phyloP scores from a whole-genome alignment of 2,113 vertebrate genomes.

The rabbit (Oryctolagus cuniculus) region DNA sequence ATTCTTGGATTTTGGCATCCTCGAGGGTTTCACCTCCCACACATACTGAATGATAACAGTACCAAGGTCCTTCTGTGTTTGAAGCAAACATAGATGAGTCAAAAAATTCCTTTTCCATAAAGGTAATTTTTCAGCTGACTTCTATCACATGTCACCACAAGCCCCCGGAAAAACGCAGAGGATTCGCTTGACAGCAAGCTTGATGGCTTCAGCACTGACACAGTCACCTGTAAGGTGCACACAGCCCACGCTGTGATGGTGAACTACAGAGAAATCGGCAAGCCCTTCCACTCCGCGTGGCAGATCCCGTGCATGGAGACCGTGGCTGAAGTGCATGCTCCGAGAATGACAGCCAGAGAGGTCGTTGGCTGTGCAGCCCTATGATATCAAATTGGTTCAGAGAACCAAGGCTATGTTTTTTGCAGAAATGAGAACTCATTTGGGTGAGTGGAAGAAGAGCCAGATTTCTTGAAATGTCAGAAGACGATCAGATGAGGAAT shows the following conservation, averaged over 20 bases:
- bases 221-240: not conserved
- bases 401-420: not conserved
- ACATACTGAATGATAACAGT: too few species aligned
- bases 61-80: not conserved
- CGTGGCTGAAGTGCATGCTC: not conserved
- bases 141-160: not conserved
- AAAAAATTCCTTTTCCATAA: slow-evolving; percentile 7
- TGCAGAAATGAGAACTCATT: too few species aligned
- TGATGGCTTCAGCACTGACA: not conserved
- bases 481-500: too few species aligned
- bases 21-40: too few species aligned
- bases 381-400: not conserved
- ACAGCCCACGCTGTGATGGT: not conserved
- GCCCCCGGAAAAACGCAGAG: not conserved
- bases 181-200: not conserved
- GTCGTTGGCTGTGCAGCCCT: not conserved
- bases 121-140: not conserved
- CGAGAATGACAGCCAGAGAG: not conserved
- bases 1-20: too few species aligned
- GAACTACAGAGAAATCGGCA: not conserved
- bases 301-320: not conserved
- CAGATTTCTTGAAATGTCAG: not conserved
- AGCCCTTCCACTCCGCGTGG: not conserved
- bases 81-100: not conserved
- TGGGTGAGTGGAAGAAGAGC: not conserved